Conservation (phyloP, 2,797 vertebrate species). For the Pseudomugil tenellus region DNA sequence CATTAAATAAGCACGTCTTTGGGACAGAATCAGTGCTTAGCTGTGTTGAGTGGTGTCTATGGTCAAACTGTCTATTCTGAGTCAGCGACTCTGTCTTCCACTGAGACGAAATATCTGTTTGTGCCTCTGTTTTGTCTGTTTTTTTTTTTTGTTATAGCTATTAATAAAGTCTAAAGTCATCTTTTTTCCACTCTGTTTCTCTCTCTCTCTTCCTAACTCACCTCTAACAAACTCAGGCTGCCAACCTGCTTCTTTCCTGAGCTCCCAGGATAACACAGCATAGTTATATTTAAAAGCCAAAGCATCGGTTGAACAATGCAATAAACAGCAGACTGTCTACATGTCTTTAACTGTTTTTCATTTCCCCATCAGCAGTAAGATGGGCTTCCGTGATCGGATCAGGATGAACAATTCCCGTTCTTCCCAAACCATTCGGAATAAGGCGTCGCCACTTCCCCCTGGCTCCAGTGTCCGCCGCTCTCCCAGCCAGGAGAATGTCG, state of each 20-base stretch:
- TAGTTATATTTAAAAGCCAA: conserved; percentile 47
- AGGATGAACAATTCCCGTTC: conserved; percentile 89
- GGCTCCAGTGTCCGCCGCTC: conserved; percentile 83
- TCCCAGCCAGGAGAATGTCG: conserved; percentile 89
- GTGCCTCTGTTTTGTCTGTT: conserved; percentile 42
- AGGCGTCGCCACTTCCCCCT: conserved; percentile 83
- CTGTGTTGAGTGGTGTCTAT: conserved; percentile 34
- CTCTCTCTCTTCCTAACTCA: conserved; percentile 50
- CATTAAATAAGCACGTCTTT: conserved; percentile 56
- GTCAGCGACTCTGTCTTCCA: conserved; percentile 40
- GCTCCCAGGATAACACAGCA: conserved; percentile 34
- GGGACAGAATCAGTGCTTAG: conserved; percentile 53
- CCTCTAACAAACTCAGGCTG: conserved; percentile 55
- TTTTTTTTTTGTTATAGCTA: conserved; percentile 23
- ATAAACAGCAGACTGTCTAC: background rate
- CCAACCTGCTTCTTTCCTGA: conserved; percentile 40
- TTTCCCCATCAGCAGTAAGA: conserved; percentile 83
- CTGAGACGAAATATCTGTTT: conserved; percentile 43
- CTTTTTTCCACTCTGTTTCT: conserved; percentile 33
- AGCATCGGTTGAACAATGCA: conserved; percentile 37
- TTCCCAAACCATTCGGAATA: conserved; percentile 84
- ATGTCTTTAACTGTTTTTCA: conserved; percentile 33
- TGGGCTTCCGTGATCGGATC: conserved; percentile 95
- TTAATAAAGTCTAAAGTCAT: conserved; percentile 23
- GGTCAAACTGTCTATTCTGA: conserved; percentile 34